These are phyloP conservation scores for Megaleporinus macrocephalus DNA, from an alignment of 2,113 vertebrate species.

Conservation along the genomic window DNA sequence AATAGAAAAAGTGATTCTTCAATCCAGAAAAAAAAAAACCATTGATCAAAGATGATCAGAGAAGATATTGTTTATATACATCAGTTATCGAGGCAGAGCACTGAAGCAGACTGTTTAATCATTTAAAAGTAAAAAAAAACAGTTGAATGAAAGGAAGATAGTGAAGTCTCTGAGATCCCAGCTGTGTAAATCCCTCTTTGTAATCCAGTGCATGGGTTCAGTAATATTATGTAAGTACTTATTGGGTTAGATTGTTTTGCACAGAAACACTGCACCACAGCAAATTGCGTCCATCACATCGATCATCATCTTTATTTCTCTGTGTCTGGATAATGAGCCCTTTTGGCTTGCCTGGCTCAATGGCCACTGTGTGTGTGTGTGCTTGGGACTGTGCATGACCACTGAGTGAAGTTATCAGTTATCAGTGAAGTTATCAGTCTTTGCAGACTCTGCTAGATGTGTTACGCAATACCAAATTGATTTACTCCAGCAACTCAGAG, in stretches of 20 bases:
- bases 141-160: neutral
- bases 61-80: too few species aligned
- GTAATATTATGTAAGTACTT: slow-evolving; percentile 19
- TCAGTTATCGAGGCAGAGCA: too few species aligned
- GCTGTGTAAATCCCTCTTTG: slow-evolving; percentile 8
- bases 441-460: neutral
- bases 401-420: neutral
- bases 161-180: neutral
- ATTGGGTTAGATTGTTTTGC: slow-evolving; percentile 1
- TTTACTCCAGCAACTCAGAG: neutral
- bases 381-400: neutral
- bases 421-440: too few species aligned
- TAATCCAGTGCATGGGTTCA: slow-evolving; percentile 17
- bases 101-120: too few species aligned
- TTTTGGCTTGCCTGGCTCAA: neutral
- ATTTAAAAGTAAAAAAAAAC: too few species aligned
- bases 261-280: neutral
- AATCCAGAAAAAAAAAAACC: too few species aligned
- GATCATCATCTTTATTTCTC: slow-evolving; percentile 8
- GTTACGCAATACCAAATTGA: neutral
- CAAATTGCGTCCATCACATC: neutral
- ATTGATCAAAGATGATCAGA: too few species aligned
- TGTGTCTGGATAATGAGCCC: slow-evolving; percentile 5
- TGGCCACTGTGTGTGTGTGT: neutral
- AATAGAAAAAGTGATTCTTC: too few species aligned